Evolutionary conservation across 2,888 invertebrate species (phyloP).

Genomic region (Zygaena filipendulae): DNA sequence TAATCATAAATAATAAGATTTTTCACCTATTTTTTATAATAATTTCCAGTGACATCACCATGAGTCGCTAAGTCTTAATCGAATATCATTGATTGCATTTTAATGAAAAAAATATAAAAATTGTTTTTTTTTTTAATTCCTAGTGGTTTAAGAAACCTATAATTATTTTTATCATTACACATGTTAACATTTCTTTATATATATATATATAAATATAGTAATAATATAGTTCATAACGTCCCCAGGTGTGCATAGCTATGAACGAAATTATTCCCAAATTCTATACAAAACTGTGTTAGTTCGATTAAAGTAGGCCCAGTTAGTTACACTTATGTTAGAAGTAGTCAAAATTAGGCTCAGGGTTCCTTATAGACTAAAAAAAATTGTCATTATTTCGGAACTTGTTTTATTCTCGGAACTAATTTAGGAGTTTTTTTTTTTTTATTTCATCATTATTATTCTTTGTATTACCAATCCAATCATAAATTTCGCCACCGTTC

Average conservation of each 20-base stretch:
- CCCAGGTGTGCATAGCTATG: no score
- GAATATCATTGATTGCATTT: constrained; percentile 54
- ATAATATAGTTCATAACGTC: no score
- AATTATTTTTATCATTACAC: constrained; percentile 47
- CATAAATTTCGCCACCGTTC: no score
- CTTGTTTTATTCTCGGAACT: constrained; percentile 28
- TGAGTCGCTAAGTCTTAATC: constrained; percentile 39
- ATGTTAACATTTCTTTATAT: constrained; percentile 60
- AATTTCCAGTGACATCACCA: constrained; percentile 19
- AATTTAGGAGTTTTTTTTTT: constrained; percentile 23
- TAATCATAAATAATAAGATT: constrained; percentile 40
- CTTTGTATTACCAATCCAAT: constrained; percentile 19
- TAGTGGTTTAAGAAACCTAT: constrained; percentile 65
- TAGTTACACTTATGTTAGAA: constrained; percentile 34
- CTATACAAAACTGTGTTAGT: no score
- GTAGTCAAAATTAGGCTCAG: constrained; percentile 49
- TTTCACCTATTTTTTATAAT: constrained; percentile 46
- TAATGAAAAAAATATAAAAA: constrained; percentile 66
- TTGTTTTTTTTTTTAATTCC: constrained; percentile 49
- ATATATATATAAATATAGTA: constrained; percentile 39
- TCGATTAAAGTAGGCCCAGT: constrained; percentile 58
- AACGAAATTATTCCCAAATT: no score
- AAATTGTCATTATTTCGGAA: constrained; percentile 26
- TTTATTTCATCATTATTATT: constrained; percentile 17
- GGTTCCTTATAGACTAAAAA: constrained; percentile 36